These are phyloP conservation scores for Odontamblyopus rebecca DNA, from an alignment of 2,797 vertebrate species.

Conservation along the genomic window DNA sequence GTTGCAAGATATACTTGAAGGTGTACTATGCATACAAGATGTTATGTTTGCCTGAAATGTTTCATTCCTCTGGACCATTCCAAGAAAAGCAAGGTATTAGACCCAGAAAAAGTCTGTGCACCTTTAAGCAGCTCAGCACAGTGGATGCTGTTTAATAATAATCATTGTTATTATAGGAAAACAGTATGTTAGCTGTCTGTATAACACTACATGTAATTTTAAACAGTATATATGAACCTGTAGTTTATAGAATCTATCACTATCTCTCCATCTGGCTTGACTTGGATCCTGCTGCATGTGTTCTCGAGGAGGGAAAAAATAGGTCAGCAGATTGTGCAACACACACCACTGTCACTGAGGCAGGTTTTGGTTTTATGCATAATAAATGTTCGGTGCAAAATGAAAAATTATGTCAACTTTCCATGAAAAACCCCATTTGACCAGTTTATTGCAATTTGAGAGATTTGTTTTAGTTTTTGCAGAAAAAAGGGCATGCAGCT, in stretches of 20 bases:
- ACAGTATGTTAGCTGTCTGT: not conserved
- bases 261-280: slow-evolving; percentile 58
- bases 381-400: slow-evolving; percentile 30
- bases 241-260: slow-evolving; percentile 38
- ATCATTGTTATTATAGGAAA: not conserved
- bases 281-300: slow-evolving; percentile 49
- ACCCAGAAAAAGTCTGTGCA: not conserved
- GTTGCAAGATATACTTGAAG: not conserved
- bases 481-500: slow-evolving; percentile 5
- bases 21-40: too few species aligned
- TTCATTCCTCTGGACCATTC: not conserved
- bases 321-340: slow-evolving; percentile 70
- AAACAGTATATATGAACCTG: slow-evolving; percentile 6
- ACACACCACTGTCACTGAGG: slow-evolving; percentile 43
- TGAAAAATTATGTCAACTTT: slow-evolving; percentile 2
- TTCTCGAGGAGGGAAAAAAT: slow-evolving; percentile 57
- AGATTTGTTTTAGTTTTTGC: not conserved
- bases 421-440: not conserved
- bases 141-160: not conserved
- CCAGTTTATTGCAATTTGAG: not conserved
- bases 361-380: slow-evolving; percentile 27
- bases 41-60: too few species aligned
- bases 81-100: not conserved
- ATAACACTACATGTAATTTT: not conserved
- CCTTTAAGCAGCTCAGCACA: not conserved